phyloP scores from a whole-genome alignment of 2,113 vertebrate species.

The Spea multiplicata region DNA sequence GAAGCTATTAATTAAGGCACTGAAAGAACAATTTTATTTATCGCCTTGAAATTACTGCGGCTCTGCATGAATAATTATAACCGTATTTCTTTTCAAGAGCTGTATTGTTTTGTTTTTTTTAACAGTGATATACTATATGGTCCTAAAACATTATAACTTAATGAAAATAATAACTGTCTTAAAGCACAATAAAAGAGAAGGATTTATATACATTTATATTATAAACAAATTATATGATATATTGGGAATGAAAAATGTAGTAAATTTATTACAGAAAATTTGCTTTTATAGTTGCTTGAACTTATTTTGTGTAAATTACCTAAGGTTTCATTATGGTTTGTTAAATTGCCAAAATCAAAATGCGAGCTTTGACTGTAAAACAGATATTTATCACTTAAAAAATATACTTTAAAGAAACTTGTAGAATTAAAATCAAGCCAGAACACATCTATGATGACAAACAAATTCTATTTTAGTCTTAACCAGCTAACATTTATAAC shows the following conservation, averaged over 20 bases:
- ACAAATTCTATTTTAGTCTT: not conserved
- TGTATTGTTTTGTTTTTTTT: slow-evolving; percentile 42
- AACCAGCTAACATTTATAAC: no score
- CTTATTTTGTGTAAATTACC: slow-evolving; percentile 12
- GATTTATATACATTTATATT: slow-evolving; percentile 34
- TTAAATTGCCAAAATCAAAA: slow-evolving; percentile 15
- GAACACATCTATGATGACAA: slow-evolving; percentile 6
- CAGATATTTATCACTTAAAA: slow-evolving; percentile 7
- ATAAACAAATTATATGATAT: slow-evolving; percentile 43
- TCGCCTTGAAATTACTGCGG: slow-evolving; percentile 26
- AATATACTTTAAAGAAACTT: not conserved
- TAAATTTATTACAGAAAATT: slow-evolving; percentile 26
- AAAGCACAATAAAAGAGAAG: slow-evolving; percentile 35
- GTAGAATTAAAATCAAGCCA: slow-evolving; percentile 7
- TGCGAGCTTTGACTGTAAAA: slow-evolving; percentile 6
- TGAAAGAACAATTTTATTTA: slow-evolving; percentile 47
- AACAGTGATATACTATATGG: slow-evolving; percentile 42
- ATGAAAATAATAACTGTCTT: slow-evolving; percentile 43
- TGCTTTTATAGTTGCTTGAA: slow-evolving; percentile 11
- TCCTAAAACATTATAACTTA: slow-evolving; percentile 41
- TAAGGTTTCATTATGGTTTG: slow-evolving; percentile 6
- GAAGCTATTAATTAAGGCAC: slow-evolving; percentile 37
- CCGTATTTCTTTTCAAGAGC: slow-evolving; percentile 48
- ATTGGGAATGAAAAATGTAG: not conserved
- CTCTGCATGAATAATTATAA: slow-evolving; percentile 38